Evolutionary conservation across 2,888 invertebrate genomes (phyloP).

Genomic region (Ochlodes sylvanus): DNA sequence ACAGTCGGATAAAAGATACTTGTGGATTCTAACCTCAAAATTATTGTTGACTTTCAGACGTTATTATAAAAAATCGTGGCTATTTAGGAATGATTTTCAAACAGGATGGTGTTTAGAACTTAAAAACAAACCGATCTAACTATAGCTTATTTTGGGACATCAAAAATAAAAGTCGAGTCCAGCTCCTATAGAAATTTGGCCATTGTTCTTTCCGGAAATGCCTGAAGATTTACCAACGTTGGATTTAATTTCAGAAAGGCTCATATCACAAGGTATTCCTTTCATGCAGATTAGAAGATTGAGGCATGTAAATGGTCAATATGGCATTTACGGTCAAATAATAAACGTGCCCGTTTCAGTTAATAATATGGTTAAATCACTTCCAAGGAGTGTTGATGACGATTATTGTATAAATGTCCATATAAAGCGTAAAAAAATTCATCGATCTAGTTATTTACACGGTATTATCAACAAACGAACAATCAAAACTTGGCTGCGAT

Average conservation of each 20-base stretch:
- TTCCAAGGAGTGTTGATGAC: background rate
- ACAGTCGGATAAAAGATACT: no score
- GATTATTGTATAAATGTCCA: constrained; percentile 37
- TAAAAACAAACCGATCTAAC: no score
- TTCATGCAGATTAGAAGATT: constrained; percentile 20
- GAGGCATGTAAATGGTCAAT: constrained; percentile 47
- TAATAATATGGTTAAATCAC: constrained; percentile 37
- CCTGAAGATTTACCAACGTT: constrained; percentile 20
- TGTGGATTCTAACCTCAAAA: no score
- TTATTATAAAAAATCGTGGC: no score
- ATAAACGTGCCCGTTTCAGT: constrained; percentile 41
- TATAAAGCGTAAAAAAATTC: constrained; percentile 44
- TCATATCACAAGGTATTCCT: constrained; percentile 15
- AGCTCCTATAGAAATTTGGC: no score
- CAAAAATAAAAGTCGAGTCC: no score
- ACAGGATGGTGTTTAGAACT: no score
- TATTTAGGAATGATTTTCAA: no score
- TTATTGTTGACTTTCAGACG: no score
- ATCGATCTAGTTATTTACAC: constrained; percentile 46
- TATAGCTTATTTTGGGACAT: no score
- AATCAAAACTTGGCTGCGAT: constrained; percentile 48
- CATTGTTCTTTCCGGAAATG: constrained; percentile 38
- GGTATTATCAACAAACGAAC: constrained; percentile 44
- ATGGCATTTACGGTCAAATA: constrained; percentile 24
- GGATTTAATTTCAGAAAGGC: constrained; percentile 12